Base-by-base conservation (phyloP, 1,140 invertebrate species). In the Pentalonia nigronervosa region DNA sequence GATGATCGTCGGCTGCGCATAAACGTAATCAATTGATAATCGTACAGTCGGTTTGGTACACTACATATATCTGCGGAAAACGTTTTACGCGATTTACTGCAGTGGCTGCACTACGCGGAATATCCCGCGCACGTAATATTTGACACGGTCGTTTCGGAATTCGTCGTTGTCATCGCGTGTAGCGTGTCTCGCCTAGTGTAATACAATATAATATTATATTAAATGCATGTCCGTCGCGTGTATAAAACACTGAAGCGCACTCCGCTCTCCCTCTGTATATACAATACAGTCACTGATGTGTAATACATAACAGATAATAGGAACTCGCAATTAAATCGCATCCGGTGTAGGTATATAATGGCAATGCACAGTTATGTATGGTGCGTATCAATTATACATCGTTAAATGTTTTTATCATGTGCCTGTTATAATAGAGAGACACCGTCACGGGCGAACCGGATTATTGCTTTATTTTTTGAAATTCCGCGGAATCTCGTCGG, bases 291-390 rank as follows among this genome's bases (percentile, higher is more conserved):
- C 0, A 50, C 20, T 53, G 50, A 53, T 76, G 60, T 76, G 14
- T 14, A 34, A 30, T 76, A 34, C n/a, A 76, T 14, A n/a, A 76
- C 60, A 76, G 14, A 76, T n/a, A 76, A 76, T 34, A 76, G 30
- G 60, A 76, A 76, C 60, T 76, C 30, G 30, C 60, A 76, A 76
- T 76, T 76, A 76, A 76, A 76, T 76, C 60, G n/a, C 60, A 76
- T 76, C n/a, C 60, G n/a, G 60, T 30, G 60, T 76, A n/a, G 30
- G 30, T 34, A 76, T n/a, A 76, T 76, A 34, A 76, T 76, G 30
- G 30, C 60, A 17, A 30, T 76, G 60, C 2, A 30, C 30, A 76
- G n/a, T 67, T 67, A n/a, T 76, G 60, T n/a, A 30, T 76, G 30
- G 60, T 76, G 30, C 25, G 60, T 67, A 76, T 76, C 60, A 76